Conservation (phyloP, 2,113 vertebrate species). For the Hemichromis elongatus region DNA sequence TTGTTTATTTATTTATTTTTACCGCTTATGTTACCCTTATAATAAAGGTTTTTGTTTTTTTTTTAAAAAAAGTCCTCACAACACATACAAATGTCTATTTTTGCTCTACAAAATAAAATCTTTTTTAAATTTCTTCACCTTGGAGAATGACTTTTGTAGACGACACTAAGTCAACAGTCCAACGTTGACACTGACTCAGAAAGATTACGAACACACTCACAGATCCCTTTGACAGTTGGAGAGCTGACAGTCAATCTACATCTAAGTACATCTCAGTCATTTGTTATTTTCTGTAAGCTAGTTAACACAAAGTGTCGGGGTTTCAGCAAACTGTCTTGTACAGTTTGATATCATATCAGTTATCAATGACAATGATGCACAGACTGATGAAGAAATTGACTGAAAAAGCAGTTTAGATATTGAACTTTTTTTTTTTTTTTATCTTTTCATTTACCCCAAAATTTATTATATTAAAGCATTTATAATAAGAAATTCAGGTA, state of each 20-base stretch:
- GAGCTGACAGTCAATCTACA: not conserved
- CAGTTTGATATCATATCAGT: not conserved
- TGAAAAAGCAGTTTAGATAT: not conserved
- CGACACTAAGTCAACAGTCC: not conserved
- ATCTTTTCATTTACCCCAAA: not conserved
- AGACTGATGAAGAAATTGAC: not conserved
- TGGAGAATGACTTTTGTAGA: not conserved
- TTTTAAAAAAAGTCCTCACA: not conserved
- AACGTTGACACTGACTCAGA: not conserved
- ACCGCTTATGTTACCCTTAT: not conserved
- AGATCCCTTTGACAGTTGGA: not conserved
- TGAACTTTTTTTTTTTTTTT: not conserved
- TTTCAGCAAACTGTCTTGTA: not conserved
- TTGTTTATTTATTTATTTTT: not conserved
- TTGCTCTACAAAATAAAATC: not conserved
- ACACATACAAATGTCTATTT: not conserved
- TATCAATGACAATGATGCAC: not conserved
- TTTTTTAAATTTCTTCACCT: not conserved
- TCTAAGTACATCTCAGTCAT: not conserved
- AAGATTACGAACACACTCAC: not conserved
- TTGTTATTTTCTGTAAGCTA: not conserved
- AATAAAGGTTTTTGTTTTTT: not conserved
- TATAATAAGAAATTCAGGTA: not conserved
- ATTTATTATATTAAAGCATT: not conserved
- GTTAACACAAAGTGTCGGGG: not conserved